Percentiles rank a stretch among this genome's conserved stretches.
These are phyloP conservation scores for Poecilus cupreus DNA, from an alignment of 2,888 invertebrate genomes.

Conservation along the genomic window DNA sequence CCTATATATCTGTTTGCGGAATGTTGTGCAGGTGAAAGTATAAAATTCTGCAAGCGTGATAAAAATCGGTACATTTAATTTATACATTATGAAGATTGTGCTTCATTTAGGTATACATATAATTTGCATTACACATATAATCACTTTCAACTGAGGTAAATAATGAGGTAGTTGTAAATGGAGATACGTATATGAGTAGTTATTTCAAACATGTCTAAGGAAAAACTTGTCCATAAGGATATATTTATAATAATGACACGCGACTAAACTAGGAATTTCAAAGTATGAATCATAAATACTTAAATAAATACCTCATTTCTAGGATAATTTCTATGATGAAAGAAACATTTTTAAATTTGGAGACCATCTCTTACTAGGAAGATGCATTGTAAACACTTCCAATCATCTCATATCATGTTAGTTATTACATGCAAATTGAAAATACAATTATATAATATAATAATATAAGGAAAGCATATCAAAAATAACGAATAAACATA, in stretches of 20 bases:
- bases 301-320: conserved; percentile 21
- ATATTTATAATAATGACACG: conserved; percentile 22
- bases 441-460: no score
- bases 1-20: no score
- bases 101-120: neutral
- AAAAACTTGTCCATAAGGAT: conserved; percentile 9
- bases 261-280: neutral
- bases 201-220: neutral
- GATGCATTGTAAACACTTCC: neutral
- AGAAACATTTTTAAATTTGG: neutral
- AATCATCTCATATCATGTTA: no score
- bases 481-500: neutral
- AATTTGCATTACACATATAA: neutral
- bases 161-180: neutral
- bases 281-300: conserved; percentile 14
- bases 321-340: conserved; percentile 4
- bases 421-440: no score
- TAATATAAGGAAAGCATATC: no score
- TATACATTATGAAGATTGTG: neutral
- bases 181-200: neutral
- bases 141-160: neutral
- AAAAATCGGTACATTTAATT: neutral
- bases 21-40: no score
- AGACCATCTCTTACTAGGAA: neutral
- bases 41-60: neutral